These are phyloP conservation scores for Condylura cristata DNA, from an alignment of 2,113 vertebrate species.

Conservation along the genomic window DNA sequence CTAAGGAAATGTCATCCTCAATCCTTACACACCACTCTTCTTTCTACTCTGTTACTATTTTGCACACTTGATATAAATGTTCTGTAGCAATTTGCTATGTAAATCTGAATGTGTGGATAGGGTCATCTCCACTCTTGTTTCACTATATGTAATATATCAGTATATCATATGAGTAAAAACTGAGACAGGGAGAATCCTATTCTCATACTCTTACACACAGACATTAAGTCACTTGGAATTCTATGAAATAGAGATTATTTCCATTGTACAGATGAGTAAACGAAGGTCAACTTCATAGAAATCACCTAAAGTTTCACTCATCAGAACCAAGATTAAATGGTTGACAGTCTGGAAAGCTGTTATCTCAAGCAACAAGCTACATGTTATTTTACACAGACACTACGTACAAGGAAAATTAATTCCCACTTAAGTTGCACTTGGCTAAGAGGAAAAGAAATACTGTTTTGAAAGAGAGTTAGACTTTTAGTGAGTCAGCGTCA, in stretches of 20 bases:
- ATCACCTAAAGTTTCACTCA: background rate
- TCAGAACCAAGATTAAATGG: background rate
- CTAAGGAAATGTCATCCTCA: background rate
- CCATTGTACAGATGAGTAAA: background rate
- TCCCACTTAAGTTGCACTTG: background rate
- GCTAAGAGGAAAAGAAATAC: background rate
- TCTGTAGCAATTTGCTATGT: background rate
- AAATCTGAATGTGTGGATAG: background rate
- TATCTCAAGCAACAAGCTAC: background rate
- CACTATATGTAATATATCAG: background rate
- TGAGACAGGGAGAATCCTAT: background rate
- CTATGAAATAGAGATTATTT: background rate
- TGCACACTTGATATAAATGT: background rate
- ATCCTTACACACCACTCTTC: too few species aligned
- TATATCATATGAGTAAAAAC: background rate
- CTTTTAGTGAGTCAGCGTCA: background rate
- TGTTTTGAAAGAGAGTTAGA: background rate
- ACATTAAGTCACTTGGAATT: background rate
- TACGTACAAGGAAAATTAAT: background rate
- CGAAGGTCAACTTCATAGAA: background rate
- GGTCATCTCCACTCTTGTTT: background rate
- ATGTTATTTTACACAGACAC: background rate
- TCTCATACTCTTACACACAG: background rate
- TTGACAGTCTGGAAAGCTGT: background rate
- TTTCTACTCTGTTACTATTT: background rate